Evolutionary conservation across 2,888 invertebrate species (phyloP).

Genomic region (Ctena decussata): DNA sequence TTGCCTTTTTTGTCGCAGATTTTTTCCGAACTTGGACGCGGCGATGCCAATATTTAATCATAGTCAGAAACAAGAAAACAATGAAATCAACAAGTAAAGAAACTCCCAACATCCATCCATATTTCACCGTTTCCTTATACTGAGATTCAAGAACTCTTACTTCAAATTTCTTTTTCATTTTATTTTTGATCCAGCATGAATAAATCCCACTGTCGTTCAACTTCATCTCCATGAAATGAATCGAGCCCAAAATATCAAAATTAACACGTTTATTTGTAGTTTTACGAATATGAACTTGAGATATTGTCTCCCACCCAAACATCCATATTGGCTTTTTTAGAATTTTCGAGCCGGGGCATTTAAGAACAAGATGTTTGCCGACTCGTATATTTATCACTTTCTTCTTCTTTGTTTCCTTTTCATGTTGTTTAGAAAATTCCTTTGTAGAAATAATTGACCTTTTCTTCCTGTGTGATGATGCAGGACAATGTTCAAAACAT

Average conservation of each 20-base stretch:
- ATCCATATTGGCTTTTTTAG: constrained; percentile 44
- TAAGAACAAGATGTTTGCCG: constrained; percentile 45
- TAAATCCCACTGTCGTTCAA: constrained; percentile 40
- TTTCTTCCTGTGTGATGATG: neutral
- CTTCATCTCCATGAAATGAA: constrained; percentile 32
- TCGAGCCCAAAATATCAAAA: constrained; percentile 54
- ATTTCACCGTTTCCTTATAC: constrained; percentile 13
- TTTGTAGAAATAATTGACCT: constrained; percentile 9
- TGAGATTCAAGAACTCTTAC: constrained; percentile 29
- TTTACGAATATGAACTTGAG: constrained; percentile 26
- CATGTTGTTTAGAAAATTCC: neutral
- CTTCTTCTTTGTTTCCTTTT: constrained; percentile 31
- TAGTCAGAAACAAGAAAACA: constrained; percentile 47
- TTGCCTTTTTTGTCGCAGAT: neutral
- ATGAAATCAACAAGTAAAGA: constrained; percentile 52
- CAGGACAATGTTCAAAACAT: constrained; percentile 35
- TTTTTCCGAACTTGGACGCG: constrained; percentile 34
- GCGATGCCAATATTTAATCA: constrained; percentile 43
- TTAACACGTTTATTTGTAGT: constrained; percentile 31
- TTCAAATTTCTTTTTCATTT: constrained; percentile 33
- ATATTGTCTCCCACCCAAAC: constrained; percentile 32
- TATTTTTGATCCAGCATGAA: constrained; percentile 55
- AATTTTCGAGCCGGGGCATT: constrained; percentile 46
- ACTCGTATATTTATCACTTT: constrained; percentile 15
- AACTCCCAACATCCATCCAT: constrained; percentile 22